A percentile compares a stretch with the other conserved stretches of the same genome.
Evolutionary conservation across 2,113 vertebrate genomes (phyloP).

Genomic region (Zosterops japonicus): DNA sequence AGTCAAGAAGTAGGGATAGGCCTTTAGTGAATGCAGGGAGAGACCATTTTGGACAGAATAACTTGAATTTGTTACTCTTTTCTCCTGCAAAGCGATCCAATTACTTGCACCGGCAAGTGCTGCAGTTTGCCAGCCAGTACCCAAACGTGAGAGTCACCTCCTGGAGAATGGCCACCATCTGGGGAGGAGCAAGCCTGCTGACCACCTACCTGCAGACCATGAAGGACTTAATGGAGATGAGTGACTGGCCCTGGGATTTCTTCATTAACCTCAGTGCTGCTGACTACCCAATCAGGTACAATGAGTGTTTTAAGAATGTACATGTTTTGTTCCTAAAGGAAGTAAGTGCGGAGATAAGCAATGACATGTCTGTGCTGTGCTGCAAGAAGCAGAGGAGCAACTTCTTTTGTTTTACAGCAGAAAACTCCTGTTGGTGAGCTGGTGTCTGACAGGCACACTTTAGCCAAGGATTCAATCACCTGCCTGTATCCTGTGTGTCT

Average conservation of each 20-base stretch:
- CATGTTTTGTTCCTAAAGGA: background rate
- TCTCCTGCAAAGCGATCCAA: conserved; percentile 85
- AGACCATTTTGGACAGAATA: background rate
- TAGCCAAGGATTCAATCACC: background rate
- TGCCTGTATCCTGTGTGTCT: background rate
- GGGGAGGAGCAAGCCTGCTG: conserved; percentile 96
- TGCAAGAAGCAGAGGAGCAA: background rate
- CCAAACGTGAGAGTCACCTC: conserved; percentile 90
- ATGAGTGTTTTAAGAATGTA: background rate
- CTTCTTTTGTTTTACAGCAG: background rate
- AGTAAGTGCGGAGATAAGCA: background rate
- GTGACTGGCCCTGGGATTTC: conserved; percentile 97
- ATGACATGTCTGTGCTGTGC: background rate
- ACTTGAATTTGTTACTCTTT: conserved; percentile 43
- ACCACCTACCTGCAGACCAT: conserved; percentile 95
- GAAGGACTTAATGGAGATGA: conserved; percentile 93
- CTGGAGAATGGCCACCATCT: conserved; percentile 98
- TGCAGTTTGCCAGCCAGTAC: conserved; percentile 83
- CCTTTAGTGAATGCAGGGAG: background rate
- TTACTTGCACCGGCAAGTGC: conserved; percentile 91
- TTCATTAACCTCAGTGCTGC: conserved; percentile 99
- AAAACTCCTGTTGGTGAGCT: background rate
- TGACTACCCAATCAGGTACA: conserved; percentile 96
- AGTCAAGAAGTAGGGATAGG: background rate
- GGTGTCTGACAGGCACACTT: background rate